Conservation (phyloP, 2,797 vertebrate genomes). For the Erethizon dorsatum region DNA sequence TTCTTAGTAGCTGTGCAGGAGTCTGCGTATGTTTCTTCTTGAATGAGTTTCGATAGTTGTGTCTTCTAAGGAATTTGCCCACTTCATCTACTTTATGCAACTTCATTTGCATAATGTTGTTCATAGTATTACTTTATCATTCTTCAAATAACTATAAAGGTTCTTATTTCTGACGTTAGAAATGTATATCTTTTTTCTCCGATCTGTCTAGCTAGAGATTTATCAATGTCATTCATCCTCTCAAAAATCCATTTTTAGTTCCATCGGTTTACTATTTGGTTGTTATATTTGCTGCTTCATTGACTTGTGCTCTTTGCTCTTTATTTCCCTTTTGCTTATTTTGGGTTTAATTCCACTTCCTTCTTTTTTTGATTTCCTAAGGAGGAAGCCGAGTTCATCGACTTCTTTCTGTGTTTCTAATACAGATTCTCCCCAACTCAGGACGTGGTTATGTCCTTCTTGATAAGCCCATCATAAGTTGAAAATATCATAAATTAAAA, state of each 20-base stretch:
- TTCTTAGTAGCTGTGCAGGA: neutral
- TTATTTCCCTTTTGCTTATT: neutral
- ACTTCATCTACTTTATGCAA: neutral
- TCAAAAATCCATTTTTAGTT: neutral
- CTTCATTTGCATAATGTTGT: neutral
- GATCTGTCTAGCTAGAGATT: neutral
- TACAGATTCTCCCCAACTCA: neutral
- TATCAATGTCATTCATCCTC: neutral
- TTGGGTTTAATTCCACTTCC: neutral
- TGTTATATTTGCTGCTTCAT: neutral
- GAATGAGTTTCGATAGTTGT: neutral
- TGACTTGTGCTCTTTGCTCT: neutral
- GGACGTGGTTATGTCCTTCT: neutral
- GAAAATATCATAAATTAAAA: neutral
- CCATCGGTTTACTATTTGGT: neutral
- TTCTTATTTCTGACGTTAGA: neutral
- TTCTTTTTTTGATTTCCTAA: neutral
- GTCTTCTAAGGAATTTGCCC: neutral
- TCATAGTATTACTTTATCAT: neutral
- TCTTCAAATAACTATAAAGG: neutral
- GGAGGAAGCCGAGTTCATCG: neutral
- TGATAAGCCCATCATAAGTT: neutral
- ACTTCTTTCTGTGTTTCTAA: neutral
- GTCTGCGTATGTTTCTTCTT: neutral
- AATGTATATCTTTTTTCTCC: neutral